These are phyloP conservation scores for Mobula birostris DNA, from an alignment of 2,113 vertebrate species.

Conservation along the genomic window DNA sequence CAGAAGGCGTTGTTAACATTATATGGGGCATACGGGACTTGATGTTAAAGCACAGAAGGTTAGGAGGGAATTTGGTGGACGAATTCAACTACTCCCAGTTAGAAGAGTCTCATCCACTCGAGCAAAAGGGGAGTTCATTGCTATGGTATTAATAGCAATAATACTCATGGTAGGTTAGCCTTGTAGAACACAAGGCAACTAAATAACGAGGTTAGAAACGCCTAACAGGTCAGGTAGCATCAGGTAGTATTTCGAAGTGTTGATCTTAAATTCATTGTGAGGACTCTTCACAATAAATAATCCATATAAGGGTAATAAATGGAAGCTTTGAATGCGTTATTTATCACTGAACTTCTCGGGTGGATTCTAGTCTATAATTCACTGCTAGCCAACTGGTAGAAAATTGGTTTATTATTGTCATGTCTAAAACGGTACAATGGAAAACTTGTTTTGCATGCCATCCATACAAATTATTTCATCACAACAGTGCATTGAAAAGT, in stretches of 20 bases:
- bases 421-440: no score
- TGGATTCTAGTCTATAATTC: background rate
- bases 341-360: background rate
- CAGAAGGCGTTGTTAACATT: background rate
- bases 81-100: background rate
- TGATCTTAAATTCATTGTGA: background rate
- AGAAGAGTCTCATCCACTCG: background rate
- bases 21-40: background rate
- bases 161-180: background rate
- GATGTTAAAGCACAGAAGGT: background rate
- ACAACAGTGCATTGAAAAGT: no score
- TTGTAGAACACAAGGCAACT: background rate
- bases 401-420: no score
- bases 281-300: background rate
- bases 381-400: background rate
- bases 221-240: no score
- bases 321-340: background rate
- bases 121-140: background rate
- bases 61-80: background rate
- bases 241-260: no score
- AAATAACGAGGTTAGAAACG: no score
- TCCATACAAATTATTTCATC: no score
- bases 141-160: background rate
- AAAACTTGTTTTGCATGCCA: no score
- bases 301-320: background rate